A percentile compares a stretch with the other conserved stretches of the same genome.
Conservation (phyloP, 1,140 invertebrate species). For the Drosophila kurseongensis region DNA sequence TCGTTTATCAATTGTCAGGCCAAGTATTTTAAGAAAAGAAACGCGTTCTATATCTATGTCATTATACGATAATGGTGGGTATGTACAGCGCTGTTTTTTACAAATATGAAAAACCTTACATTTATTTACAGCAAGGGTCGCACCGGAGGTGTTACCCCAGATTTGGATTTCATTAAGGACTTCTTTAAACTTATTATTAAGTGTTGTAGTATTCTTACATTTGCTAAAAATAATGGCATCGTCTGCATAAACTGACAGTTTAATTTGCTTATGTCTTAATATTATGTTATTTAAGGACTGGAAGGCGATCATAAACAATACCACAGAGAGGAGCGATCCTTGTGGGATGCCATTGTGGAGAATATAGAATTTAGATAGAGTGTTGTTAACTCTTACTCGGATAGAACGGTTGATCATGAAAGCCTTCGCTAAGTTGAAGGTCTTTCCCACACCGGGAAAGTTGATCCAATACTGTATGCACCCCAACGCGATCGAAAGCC, state of each 20-base stretch:
- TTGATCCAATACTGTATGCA: conserved; percentile 16
- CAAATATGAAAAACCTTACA: neutral
- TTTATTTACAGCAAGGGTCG: conserved; percentile 3
- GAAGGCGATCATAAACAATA: too few species aligned
- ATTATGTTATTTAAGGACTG: too few species aligned
- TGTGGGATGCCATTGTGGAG: neutral
- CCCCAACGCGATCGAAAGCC: conserved; percentile 13
- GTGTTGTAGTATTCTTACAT: too few species aligned
- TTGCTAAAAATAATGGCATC: too few species aligned
- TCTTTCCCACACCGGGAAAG: conserved; percentile 4
- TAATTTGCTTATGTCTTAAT: too few species aligned
- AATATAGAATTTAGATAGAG: conserved; percentile 9
- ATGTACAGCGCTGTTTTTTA: neutral
- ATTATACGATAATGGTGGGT: neutral
- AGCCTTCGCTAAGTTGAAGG: conserved; percentile 10
- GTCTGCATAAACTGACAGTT: too few species aligned
- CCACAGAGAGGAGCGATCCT: too few species aligned
- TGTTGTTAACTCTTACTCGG: conserved; percentile 15
- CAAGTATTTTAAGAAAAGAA: neutral
- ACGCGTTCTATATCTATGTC: conserved; percentile 8
- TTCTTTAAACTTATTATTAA: too few species aligned
- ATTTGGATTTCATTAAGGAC: conserved; percentile 8
- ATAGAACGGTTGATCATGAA: conserved; percentile 12
- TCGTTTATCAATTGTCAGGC: conserved; percentile 12
- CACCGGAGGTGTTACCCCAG: conserved; percentile 10